Conservation (phyloP, 1,140 invertebrate species). For the Pogonognathellus flavescens region DNA sequence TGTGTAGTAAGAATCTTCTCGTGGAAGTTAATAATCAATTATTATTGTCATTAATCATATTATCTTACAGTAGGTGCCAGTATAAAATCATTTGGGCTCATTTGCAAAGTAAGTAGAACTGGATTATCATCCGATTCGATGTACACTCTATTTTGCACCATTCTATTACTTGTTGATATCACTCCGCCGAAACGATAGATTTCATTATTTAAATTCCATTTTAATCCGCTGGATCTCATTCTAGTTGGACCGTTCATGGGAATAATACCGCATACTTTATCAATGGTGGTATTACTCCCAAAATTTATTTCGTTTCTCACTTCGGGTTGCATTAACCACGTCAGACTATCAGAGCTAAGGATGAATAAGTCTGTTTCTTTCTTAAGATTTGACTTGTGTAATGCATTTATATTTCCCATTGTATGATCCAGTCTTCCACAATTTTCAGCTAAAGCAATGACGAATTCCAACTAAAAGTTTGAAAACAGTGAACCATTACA, state of each 20-base stretch:
- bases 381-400: constrained; percentile 43
- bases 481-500: too few species aligned
- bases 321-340: not conserved
- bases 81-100: not conserved
- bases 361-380: constrained; percentile 9
- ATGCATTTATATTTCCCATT: constrained; percentile 39
- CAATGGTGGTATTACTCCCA: not conserved
- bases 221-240: constrained; percentile 52
- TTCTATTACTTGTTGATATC: constrained; percentile 54
- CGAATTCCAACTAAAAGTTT: not conserved
- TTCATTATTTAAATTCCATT: constrained; percentile 57
- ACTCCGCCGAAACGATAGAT: constrained; percentile 50
- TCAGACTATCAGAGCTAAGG: not conserved
- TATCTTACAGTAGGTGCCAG: not conserved
- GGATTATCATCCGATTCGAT: not conserved
- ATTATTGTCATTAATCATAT: too few species aligned
- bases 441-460: not conserved
- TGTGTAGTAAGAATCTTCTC: too few species aligned
- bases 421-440: constrained; percentile 14
- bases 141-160: not conserved
- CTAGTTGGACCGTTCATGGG: constrained; percentile 49
- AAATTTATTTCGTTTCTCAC: constrained; percentile 18
- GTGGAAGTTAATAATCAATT: too few species aligned
- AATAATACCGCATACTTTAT: constrained; percentile 57
- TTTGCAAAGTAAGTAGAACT: constrained; percentile 5